Evolutionary conservation across 1,140 invertebrate genomes (phyloP), one percentile per base, ranked within the genome.

Genomic region (Hypsibius dujardini): DNA sequence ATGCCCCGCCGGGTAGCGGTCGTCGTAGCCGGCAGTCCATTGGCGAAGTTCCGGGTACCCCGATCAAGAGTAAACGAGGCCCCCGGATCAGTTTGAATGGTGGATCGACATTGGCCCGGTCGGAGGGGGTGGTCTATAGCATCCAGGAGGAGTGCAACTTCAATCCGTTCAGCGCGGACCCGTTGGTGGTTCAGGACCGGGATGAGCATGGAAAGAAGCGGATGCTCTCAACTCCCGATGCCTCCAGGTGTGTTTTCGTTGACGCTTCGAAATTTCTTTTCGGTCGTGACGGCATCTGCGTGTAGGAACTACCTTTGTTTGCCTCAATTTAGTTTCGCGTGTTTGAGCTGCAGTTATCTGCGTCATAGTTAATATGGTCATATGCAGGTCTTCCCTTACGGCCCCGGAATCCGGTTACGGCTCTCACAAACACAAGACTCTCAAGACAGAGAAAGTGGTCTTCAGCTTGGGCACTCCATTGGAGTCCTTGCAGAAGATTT

Each of bases 401-500:
- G 3, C 62, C 7, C 62, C 62, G 12, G 62, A 67, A 42, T 15
- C 12, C 3, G 62, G 62, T 0, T 67, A 67, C 42, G 62, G 62
- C 12, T 56, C 50, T 7, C n/a, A n/a, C 50, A 56, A 56, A n/a
- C 12, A 3, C 12, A 67, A 42, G 42, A 12, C 12, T 7, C 12
- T 15, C 12, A 67, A 67, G 42, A 67, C 62, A 7, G 62, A 67
- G 12, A 67, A 67, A 42, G 62, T 67, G 12, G 12, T 12, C 42
- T 67, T 67, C 42, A 67, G 62, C 42, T 67, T 67, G 62, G 62
- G 62, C 62, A 15, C 12, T 12, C 62, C 62, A 7, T 56, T 56
- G 7, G 7, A 7, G n/a, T 56, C 50, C 7, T 7, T n/a, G 50
- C 7, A 56, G 0, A 56, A 7, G 7, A n/a, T 7, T 56, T 42